Percentiles rank a stretch among this genome's conserved stretches.
Evolutionary conservation across 2,113 vertebrate species (phyloP).

Genomic region (Crotalus viridis): DNA sequence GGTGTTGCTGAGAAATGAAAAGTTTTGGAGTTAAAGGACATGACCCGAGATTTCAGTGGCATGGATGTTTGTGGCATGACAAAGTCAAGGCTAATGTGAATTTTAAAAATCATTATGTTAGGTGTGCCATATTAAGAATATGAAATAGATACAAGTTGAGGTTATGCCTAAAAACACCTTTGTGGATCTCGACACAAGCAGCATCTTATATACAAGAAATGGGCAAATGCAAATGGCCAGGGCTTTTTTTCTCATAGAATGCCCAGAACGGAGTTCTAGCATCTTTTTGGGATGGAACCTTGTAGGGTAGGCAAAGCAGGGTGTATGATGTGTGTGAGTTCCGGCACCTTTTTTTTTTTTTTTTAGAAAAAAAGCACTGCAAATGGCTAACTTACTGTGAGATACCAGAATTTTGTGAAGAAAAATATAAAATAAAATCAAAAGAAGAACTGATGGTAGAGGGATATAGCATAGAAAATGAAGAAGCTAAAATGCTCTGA

Average conservation of each 20-base stretch:
- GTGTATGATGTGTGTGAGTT: too few relatives aligned
- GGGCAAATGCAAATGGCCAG: neutral
- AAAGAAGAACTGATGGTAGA: neutral
- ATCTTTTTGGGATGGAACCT: too few relatives aligned
- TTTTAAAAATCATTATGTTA: neutral
- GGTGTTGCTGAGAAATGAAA: neutral
- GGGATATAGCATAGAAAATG: neutral
- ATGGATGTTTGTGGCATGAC: neutral
- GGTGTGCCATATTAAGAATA: neutral
- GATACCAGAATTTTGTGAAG: neutral
- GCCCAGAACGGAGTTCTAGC: too few relatives aligned
- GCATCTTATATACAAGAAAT: neutral
- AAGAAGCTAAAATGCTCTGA: neutral
- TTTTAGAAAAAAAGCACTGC: too few relatives aligned
- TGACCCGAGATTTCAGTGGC: neutral
- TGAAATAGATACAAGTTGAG: neutral
- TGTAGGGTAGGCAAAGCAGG: too few relatives aligned
- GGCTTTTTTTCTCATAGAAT: too few relatives aligned
- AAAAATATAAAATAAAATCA: neutral
- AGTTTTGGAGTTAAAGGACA: neutral
- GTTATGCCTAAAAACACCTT: neutral
- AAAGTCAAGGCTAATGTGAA: neutral
- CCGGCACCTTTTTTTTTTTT: too few relatives aligned
- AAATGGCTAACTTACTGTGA: neutral
- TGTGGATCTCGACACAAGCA: neutral